Percentiles rank a stretch among this genome's conserved stretches.
Conservation (phyloP, 2,113 vertebrate genomes). For the Agelaius phoeniceus region DNA sequence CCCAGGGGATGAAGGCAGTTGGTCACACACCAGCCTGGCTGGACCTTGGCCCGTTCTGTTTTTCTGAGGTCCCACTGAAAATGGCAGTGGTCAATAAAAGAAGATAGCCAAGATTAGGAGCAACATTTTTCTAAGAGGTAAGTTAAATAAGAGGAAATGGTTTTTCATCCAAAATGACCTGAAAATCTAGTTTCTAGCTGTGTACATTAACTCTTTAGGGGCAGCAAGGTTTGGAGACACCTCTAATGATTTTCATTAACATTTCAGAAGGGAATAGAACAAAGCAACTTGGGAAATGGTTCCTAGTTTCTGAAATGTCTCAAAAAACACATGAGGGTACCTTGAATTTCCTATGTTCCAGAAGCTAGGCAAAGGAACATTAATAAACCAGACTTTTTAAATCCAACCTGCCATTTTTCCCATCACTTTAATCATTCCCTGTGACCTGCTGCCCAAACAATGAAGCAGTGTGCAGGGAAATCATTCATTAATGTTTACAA, state of each 20-base stretch:
- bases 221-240: background rate
- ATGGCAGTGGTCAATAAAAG: background rate
- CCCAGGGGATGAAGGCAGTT: background rate
- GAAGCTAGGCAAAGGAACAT: background rate
- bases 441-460: background rate
- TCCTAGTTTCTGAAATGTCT: background rate
- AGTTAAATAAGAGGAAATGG: background rate
- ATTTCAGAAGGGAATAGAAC: background rate
- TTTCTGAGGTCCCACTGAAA: background rate
- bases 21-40: background rate
- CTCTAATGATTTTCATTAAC: background rate
- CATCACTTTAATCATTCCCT: background rate
- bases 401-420: background rate
- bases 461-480: background rate
- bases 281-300: background rate
- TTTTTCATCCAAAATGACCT: background rate
- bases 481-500: conserved; percentile 13
- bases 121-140: background rate
- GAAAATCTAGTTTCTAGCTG: background rate
- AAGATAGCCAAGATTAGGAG: background rate
- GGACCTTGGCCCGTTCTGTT: background rate
- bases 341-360: background rate
- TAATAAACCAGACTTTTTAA: background rate
- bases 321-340: background rate
- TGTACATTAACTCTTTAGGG: background rate